Evolutionary conservation across 2,797 vertebrate species (phyloP), one percentile per base, ranked within the genome.

Genomic region (Thalassophryne amazonica): DNA sequence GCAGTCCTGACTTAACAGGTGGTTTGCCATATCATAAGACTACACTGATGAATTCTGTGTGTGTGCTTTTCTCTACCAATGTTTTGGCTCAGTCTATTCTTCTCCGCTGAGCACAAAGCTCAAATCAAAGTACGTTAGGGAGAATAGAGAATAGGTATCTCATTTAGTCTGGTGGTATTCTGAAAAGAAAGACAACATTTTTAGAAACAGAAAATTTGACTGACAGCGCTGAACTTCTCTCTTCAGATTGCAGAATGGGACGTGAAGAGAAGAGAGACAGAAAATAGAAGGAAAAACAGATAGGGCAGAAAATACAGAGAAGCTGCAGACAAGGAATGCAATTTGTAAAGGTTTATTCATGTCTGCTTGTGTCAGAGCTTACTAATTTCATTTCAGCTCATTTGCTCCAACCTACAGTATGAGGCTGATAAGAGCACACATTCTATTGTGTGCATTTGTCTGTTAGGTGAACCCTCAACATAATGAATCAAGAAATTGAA

Each of bases 161-260:
- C 66, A 75, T 60, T 79, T 66, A 69, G 66, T 71, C 52, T 22
- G 21, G 24, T 11, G 61, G 60, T 64, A 73, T 64, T 69, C 50
- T 57, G 40, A 70, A 57, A 70, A 73, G 31, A 76, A 67, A 75
- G 48, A 72, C 42, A 63, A 66, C 52, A 72, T 70, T 80, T 75
- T 62, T 61, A 53, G 39, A 73, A 67, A 76, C 25, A 36, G 39
- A 15, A 43, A 27, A 59, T 60, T 24, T 85, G 78, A 85, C 36
- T 73, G 87, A 84, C 77, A 80, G 77, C 62, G 64, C 31, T 41
- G 61, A 78, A 70, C 67, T 60, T 64, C 27, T 23, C 37, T 42
- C 40, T 66, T 79, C 40, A 60, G 35, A 70, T 71, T 27, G 53
- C 45, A 47, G 64, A 76, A 78, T 69, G 35, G 48, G 49, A 47